A percentile compares a stretch with the other conserved stretches of the same genome.
phyloP scores from a whole-genome alignment of 2,888 invertebrate species.

The Phorcus lineatus region DNA sequence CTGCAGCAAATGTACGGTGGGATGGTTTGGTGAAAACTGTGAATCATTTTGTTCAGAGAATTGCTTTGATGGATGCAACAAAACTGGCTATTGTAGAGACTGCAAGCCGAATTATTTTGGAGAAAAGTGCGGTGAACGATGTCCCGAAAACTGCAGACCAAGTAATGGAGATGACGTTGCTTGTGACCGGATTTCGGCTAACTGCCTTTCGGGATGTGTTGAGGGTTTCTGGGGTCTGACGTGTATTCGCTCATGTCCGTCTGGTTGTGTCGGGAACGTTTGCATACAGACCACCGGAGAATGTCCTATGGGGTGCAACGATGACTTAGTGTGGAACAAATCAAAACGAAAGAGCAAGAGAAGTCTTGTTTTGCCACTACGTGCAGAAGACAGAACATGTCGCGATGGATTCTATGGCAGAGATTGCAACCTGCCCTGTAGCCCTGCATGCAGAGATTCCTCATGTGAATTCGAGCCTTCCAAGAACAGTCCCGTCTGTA shows the following conservation, averaged over 20 bases:
- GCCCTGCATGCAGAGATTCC: not conserved
- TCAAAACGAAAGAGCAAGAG: too few relatives aligned
- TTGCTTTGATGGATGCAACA: not conserved
- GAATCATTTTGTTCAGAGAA: not conserved
- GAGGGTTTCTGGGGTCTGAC: not conserved
- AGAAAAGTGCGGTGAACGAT: not conserved
- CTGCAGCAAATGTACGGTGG: not conserved
- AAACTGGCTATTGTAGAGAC: not conserved
- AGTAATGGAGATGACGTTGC: not conserved
- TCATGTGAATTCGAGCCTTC: not conserved
- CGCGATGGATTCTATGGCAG: not conserved
- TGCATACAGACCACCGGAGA: not conserved
- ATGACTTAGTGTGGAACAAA: not conserved
- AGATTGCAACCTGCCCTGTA: not conserved
- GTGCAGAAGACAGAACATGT: not conserved
- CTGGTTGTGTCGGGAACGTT: not conserved
- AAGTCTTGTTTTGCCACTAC: not conserved
- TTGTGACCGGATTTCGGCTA: not conserved
- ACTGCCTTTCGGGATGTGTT: not conserved
- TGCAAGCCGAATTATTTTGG: not conserved
- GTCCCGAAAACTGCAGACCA: not conserved
- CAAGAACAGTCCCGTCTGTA: not conserved
- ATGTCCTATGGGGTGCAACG: not conserved
- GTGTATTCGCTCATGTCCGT: not conserved
- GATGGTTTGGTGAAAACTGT: not conserved